phyloP scores from a whole-genome alignment of 2,113 vertebrate genomes.

The Gyps fulvus region DNA sequence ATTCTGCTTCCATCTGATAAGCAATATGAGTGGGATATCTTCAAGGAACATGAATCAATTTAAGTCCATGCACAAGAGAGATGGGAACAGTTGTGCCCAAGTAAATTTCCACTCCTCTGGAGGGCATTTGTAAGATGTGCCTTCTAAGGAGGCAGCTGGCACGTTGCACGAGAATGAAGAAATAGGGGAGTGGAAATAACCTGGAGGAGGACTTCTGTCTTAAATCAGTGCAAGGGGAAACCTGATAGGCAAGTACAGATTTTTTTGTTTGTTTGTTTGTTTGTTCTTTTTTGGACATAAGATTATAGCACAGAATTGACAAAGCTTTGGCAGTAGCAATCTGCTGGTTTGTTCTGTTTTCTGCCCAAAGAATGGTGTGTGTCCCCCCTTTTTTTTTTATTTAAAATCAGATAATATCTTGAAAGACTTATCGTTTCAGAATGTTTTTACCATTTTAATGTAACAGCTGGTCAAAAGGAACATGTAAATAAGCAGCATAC shows the following conservation, averaged over 20 bases:
- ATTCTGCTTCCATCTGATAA: conserved; percentile 61
- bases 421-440: neutral
- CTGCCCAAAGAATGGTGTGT: neutral
- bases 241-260: neutral
- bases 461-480: neutral
- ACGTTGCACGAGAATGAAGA: neutral
- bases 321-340: neutral
- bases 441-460: neutral
- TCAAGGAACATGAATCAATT: conserved; percentile 15
- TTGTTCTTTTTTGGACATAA: neutral
- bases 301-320: neutral
- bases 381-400: neutral
- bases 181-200: neutral
- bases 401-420: neutral
- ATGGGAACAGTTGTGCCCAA: neutral
- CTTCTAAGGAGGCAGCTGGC: neutral
- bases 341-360: neutral
- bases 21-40: conserved; percentile 1
- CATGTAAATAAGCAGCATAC: neutral
- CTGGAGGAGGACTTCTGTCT: neutral
- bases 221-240: neutral
- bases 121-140: neutral
- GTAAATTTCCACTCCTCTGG: conserved; percentile 35
- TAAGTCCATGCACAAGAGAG: neutral
- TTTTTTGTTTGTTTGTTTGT: neutral